Conservation (phyloP, 2,113 vertebrate species). For the Herpailurus yagouaroundi region DNA sequence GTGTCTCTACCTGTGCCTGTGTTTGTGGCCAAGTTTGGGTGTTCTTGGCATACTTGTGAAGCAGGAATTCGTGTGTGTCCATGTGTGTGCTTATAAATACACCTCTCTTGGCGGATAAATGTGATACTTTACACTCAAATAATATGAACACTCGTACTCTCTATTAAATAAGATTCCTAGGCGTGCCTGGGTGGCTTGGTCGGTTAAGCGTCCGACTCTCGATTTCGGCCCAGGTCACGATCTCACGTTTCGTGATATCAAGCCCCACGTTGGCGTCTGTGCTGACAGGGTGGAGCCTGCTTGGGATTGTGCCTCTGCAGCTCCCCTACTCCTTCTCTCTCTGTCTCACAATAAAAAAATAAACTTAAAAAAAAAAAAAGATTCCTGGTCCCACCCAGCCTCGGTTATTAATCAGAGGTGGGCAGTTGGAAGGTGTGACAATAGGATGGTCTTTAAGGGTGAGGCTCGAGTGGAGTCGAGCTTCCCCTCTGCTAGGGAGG, state of each 20-base stretch:
- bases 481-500: constrained; percentile 10
- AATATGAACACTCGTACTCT: constrained; percentile 51
- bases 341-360: too few relatives aligned
- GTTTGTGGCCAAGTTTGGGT: background rate
- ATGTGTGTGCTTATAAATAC: background rate
- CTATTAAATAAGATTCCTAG: constrained; percentile 67
- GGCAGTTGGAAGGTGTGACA: background rate
- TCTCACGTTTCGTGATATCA: too few relatives aligned
- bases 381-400: constrained; percentile 63
- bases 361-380: constrained; percentile 6
- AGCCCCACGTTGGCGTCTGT: too few relatives aligned
- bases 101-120: constrained; percentile 72
- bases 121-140: constrained; percentile 68
- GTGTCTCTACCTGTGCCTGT: background rate
- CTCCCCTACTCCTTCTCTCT: too few relatives aligned
- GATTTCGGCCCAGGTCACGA: too few relatives aligned
- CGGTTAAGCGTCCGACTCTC: too few relatives aligned
- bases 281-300: too few relatives aligned
- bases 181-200: too few relatives aligned
- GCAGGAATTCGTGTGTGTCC: background rate
- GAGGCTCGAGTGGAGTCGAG: constrained; percentile 44
- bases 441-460: constrained; percentile 25
- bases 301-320: too few relatives aligned
- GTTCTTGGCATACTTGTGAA: background rate
- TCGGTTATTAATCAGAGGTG: constrained; percentile 59